Conservation (phyloP, 2,888 invertebrate species). For the Diadegma fenestrale region DNA sequence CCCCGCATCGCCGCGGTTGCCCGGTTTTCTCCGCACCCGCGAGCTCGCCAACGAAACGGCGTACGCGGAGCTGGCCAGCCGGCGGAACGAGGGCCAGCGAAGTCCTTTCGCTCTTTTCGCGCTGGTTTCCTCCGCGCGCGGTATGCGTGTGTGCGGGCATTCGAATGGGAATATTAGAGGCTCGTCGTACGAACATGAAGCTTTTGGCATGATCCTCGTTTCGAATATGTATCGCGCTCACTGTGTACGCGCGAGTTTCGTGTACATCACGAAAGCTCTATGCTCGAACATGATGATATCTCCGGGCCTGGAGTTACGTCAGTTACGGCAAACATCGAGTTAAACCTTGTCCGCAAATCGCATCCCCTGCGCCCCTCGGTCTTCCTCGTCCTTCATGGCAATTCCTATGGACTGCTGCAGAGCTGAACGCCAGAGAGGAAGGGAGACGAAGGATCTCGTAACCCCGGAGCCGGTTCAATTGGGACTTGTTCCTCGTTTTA, state of each 20-base stretch:
- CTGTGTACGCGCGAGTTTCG: slow-evolving; percentile 41
- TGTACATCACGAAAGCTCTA: slow-evolving; percentile 39
- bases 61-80: background rate
- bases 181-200: slow-evolving; percentile 47
- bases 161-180: slow-evolving; percentile 35
- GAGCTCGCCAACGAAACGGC: slow-evolving; percentile 1
- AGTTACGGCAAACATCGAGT: slow-evolving; percentile 80
- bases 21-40: slow-evolving; percentile 32
- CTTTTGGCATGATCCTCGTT: slow-evolving; percentile 20
- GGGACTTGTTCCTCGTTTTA: slow-evolving; percentile 83
- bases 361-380: background rate
- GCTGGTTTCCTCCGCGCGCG: background rate
- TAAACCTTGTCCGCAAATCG: slow-evolving; percentile 72
- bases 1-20: background rate
- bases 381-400: background rate
- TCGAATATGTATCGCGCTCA: slow-evolving; percentile 4
- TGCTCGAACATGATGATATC: slow-evolving; percentile 29
- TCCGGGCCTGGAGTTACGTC: slow-evolving; percentile 4
- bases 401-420: background rate
- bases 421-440: slow-evolving; percentile 36
- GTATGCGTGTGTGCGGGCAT: background rate
- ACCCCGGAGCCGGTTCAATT: slow-evolving; percentile 70
- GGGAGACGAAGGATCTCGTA: slow-evolving; percentile 28
- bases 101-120: background rate
- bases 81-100: background rate